Conservation (phyloP, 2,113 vertebrate species). For the Tetrax tetrax region DNA sequence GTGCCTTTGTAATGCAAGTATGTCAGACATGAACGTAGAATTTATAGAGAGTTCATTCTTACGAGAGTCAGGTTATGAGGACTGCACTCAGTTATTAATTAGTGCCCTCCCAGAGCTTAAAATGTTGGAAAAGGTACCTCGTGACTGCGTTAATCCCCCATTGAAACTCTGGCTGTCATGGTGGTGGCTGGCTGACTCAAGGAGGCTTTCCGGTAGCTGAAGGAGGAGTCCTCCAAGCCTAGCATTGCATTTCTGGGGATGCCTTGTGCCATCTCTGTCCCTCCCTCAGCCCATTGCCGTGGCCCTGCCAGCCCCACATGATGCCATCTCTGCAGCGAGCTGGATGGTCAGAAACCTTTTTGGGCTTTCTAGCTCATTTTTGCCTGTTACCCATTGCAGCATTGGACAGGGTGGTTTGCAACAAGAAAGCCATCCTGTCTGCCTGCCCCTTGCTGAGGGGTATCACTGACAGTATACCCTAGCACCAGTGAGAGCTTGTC, state of each 20-base stretch:
- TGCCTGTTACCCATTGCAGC: background rate
- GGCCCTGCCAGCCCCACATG: background rate
- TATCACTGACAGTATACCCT: background rate
- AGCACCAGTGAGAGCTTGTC: background rate
- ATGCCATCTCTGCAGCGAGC: fast-evolving
- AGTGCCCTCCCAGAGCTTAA: background rate
- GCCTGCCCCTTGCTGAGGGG: background rate
- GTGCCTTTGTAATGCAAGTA: conserved; percentile 11
- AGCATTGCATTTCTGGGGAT: background rate
- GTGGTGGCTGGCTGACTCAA: background rate
- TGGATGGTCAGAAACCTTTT: background rate
- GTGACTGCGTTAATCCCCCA: background rate
- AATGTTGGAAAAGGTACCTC: background rate
- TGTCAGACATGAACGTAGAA: background rate
- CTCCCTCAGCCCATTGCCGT: background rate
- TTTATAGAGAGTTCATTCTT: background rate
- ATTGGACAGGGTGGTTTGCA: background rate
- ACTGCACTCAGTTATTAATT: background rate
- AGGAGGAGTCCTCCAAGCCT: background rate
- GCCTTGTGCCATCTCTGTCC: background rate
- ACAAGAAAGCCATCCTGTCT: background rate
- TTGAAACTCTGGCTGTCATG: background rate
- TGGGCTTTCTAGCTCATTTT: background rate
- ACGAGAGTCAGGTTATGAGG: background rate
- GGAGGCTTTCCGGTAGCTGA: background rate